phyloP scores from a whole-genome alignment of 2,797 vertebrate species.

The Myotis pilosus region DNA sequence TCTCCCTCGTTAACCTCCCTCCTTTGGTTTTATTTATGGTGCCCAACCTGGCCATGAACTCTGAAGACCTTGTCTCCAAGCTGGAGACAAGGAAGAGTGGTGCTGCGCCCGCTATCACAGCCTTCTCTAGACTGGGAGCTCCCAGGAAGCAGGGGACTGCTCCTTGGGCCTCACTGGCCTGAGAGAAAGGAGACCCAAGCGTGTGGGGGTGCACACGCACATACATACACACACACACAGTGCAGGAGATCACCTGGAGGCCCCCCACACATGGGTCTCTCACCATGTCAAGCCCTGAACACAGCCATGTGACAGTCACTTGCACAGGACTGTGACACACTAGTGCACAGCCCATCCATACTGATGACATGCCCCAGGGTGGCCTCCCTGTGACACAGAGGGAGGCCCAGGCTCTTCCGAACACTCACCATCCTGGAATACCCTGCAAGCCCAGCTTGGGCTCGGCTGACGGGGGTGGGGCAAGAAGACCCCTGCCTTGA shows the following conservation, averaged over 20 bases:
- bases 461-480: no score
- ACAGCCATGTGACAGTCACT: background rate
- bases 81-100: rapidly evolving
- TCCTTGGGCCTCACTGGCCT: background rate
- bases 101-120: background rate
- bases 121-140: background rate
- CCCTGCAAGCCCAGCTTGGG: background rate
- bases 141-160: background rate
- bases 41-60: background rate
- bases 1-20: background rate
- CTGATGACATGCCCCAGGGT: background rate
- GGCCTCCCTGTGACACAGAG: background rate
- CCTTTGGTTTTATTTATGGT: background rate
- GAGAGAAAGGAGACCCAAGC: no score
- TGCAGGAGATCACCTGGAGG: background rate
- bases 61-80: background rate
- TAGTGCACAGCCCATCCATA: background rate
- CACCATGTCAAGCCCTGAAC: no score
- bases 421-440: background rate
- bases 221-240: background rate
- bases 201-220: no score
- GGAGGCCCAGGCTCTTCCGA: background rate
- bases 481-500: rapidly evolving
- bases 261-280: background rate
- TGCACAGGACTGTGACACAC: background rate